A percentile compares a stretch with the other conserved stretches of the same genome.
Conservation (phyloP, 2,888 invertebrate species). For the Leptinotarsa rubiginosa region DNA sequence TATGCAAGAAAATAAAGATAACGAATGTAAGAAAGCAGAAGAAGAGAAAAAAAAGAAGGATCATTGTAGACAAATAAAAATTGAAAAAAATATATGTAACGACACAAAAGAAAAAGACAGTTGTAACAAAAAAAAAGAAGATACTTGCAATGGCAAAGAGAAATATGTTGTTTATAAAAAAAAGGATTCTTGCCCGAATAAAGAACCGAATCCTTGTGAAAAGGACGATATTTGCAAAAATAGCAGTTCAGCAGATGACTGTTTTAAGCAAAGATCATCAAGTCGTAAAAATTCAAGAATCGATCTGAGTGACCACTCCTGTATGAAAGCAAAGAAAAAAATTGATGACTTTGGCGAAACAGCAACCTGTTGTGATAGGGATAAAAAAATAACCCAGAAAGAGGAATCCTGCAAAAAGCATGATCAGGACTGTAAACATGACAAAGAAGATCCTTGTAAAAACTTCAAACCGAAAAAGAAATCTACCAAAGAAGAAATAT, state of each 20-base stretch:
- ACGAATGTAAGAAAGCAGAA: slow-evolving; percentile 39
- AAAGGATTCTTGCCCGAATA: slow-evolving; percentile 41
- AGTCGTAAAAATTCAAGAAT: neutral
- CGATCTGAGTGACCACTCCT: neutral
- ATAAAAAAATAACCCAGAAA: neutral
- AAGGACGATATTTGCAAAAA: slow-evolving; percentile 19
- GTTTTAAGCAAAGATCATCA: neutral
- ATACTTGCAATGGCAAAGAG: neutral
- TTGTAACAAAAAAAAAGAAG: slow-evolving; percentile 28
- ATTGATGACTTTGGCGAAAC: neutral
- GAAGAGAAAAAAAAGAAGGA: slow-evolving; percentile 35
- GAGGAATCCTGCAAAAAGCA: slow-evolving; percentile 21
- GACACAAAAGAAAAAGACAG: slow-evolving; percentile 41
- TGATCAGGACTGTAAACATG: slow-evolving; percentile 38
- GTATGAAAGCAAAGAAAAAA: slow-evolving; percentile 4
- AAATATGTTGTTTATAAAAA: slow-evolving; percentile 32
- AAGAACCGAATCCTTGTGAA: slow-evolving; percentile 32
- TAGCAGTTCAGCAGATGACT: neutral
- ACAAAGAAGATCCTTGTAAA: slow-evolving; percentile 41
- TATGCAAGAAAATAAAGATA: slow-evolving; percentile 29
- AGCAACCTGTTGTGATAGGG: neutral
- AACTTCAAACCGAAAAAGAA: slow-evolving; percentile 24
- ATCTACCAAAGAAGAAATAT: neutral
- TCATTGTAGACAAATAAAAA: slow-evolving; percentile 33
- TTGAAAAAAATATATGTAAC: slow-evolving; percentile 23